A percentile compares a stretch with the other conserved stretches of the same genome.
Conservation (phyloP, 2,113 vertebrate species). For the Hippocampus barbouri region DNA sequence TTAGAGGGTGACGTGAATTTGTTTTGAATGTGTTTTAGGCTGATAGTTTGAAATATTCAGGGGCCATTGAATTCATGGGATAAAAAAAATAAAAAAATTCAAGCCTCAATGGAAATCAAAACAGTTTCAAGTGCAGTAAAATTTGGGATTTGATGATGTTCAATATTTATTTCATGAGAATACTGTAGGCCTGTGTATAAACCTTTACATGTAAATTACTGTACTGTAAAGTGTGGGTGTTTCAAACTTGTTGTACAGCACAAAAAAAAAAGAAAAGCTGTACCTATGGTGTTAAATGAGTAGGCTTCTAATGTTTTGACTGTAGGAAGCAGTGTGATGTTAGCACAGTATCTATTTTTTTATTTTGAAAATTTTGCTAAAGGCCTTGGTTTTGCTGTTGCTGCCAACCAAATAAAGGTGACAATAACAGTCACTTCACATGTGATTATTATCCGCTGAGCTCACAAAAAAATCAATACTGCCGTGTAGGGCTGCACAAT, state of each 20-base stretch:
- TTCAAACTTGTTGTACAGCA: slow-evolving; percentile 52
- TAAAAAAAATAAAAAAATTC: slow-evolving; percentile 7
- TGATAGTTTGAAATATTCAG: slow-evolving; percentile 27
- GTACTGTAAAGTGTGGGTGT: slow-evolving; percentile 62
- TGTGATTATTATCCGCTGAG: slow-evolving; percentile 7
- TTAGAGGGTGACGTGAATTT: slow-evolving; percentile 30
- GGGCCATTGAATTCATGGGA: slow-evolving; percentile 25
- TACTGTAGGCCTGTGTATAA: slow-evolving; percentile 34
- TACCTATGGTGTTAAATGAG: slow-evolving; percentile 51
- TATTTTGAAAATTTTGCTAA: slow-evolving; percentile 71
- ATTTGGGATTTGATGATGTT: neutral
- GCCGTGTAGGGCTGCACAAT: neutral
- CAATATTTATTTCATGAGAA: slow-evolving; percentile 62
- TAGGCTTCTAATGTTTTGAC: slow-evolving; percentile 62
- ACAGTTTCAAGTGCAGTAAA: slow-evolving; percentile 47
- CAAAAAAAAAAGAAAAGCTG: slow-evolving; percentile 43
- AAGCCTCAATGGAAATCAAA: slow-evolving; percentile 31
- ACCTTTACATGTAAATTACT: slow-evolving; percentile 53
- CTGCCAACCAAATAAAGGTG: slow-evolving; percentile 73
- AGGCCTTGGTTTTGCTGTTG: slow-evolving; percentile 69
- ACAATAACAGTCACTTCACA: slow-evolving; percentile 47
- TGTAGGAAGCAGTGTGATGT: slow-evolving; percentile 55
- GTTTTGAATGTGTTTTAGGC: slow-evolving; percentile 18
- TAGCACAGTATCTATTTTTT: slow-evolving; percentile 72
- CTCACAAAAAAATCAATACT: neutral